These are phyloP conservation scores for Plutomurus gul DNA, from an alignment of 1,140 invertebrate genomes.

Conservation along the genomic window DNA sequence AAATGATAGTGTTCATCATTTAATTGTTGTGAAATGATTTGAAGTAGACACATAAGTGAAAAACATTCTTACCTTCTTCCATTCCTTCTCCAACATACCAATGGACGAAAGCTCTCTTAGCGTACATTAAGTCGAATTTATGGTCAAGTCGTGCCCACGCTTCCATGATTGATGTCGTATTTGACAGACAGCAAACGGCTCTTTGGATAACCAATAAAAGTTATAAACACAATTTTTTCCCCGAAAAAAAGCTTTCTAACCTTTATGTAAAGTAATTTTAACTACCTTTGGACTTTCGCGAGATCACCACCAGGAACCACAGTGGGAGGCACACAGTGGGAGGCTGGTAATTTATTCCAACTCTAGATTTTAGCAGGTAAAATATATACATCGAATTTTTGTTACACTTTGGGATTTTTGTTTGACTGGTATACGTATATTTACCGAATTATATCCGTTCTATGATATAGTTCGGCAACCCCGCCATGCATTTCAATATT, in stretches of 20 bases:
- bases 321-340: conserved; percentile 58
- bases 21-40: no score
- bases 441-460: not conserved
- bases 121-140: conserved; percentile 67
- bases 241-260: no score
- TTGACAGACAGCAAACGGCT: conserved; percentile 53
- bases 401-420: not conserved
- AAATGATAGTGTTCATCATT: not conserved
- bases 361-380: not conserved
- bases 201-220: no score
- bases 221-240: no score
- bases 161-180: conserved; percentile 57
- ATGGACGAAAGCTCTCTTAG: conserved; percentile 75
- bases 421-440: not conserved
- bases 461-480: no score
- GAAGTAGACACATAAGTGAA: not conserved
- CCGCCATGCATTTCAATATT: no score
- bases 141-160: conserved; percentile 66
- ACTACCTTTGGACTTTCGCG: conserved; percentile 63
- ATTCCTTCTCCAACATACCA: conserved; percentile 79
- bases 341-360: conserved; percentile 57
- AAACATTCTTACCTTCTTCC: conserved; percentile 66
- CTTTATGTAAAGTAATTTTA: no score
- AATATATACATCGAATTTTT: not conserved
- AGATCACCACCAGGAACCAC: conserved; percentile 61